Evolutionary conservation across 2,888 invertebrate species (phyloP), one percentile per base, ranked within the genome.

Genomic region (Conistra vaccinii): DNA sequence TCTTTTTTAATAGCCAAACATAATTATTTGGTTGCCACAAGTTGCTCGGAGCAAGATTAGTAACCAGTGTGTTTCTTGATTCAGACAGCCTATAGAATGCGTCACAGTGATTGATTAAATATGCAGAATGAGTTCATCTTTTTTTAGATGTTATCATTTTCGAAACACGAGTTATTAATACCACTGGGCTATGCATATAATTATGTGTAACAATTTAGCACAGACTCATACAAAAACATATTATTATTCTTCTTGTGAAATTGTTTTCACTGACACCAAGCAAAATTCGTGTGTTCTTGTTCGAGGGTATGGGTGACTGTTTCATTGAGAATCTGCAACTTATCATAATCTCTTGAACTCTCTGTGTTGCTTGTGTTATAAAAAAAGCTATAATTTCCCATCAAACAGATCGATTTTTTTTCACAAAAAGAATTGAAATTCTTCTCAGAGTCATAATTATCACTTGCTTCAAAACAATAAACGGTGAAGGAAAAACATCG

Each of bases 1-100:
- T 65, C 7, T 72, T 45, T 69, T 69, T 69, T 74, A 80, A 62
- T 62, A 58, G 66, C n/a, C 69, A 62, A 29, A 48, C 14, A 29
- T 81, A 69, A 72, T 72, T 69, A 72, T 66, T 61, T 72, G 48
- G 69, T 80, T 69, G 55, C 63, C 2, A 23, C 69, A 75, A 66
- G 9, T 42, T 60, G 45, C 39, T 69, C 7, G 14, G 4, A 69
- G 65, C 68, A 57, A 51, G 69, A 60, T 76, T 66, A 55, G 55
- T 51, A 71, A 71, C 9, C 48, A 17, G 14, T 29, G 1, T 1
- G 6, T 58, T 20, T 51, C 20, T 78, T 39, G n/a, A 23, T 29
- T 9, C 20, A 12, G 45, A 45, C 9, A 42, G 61, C 29, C 23
- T 75, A 77, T 23, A 66, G 23, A 57, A 78, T 62, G 26, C n/a